Percentiles rank a stretch among this genome's conserved stretches.
Conservation (phyloP, 2,113 vertebrate genomes). For the Pycnonotus jocosus region DNA sequence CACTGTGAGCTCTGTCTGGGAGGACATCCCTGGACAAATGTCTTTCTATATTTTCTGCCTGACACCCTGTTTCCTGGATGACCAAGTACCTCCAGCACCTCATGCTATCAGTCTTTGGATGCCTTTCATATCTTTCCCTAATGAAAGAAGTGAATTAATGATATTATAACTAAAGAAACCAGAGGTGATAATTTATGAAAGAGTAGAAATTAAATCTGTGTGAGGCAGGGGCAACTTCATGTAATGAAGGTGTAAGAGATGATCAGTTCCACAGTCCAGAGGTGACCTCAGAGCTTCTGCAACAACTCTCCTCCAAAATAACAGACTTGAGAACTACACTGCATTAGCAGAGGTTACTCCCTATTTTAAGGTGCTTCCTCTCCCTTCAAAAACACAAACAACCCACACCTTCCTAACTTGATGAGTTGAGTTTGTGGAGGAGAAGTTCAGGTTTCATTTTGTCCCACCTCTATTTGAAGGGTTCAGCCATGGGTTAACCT, state of each 20-base stretch:
- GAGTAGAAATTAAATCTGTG: not conserved
- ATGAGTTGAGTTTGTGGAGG: not conserved
- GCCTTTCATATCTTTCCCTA: not conserved
- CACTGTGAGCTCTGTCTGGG: not conserved
- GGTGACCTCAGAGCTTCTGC: not conserved
- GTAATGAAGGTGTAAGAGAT: not conserved
- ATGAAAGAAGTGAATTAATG: not conserved
- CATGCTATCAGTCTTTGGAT: not conserved
- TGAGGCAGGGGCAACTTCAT: not conserved
- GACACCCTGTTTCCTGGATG: not conserved
- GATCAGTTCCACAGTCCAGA: not conserved
- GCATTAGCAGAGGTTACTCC: not conserved
- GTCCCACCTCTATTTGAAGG: not conserved
- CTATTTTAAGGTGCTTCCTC: not conserved
- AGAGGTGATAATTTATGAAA: not conserved
- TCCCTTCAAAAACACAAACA: not conserved
- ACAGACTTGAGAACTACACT: not conserved
- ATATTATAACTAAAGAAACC: not conserved
- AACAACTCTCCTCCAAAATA: not conserved
- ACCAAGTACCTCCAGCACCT: not conserved
- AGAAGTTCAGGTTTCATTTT: not conserved
- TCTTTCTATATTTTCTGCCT: not conserved
- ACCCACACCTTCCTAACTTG: not conserved
- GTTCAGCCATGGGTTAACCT: constrained; percentile 21
- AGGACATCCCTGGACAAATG: not conserved